These are phyloP conservation scores for Actinia equina DNA, from an alignment of 64 coral and sea anemone species.

Conservation along the genomic window DNA sequence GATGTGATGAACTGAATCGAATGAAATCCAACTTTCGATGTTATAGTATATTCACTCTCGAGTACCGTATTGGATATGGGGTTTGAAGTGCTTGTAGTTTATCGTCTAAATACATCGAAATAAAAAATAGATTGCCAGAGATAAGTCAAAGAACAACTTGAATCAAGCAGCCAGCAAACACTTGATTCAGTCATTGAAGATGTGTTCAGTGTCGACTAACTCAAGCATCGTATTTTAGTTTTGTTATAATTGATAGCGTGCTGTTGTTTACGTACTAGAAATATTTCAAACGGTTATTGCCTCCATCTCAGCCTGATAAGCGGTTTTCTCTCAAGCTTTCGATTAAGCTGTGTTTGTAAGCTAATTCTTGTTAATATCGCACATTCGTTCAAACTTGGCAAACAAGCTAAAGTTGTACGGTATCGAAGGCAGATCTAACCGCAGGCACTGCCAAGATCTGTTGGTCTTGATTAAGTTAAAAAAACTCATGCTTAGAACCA, in stretches of 20 bases:
- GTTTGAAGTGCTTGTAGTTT: background rate
- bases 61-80: background rate
- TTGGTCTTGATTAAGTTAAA: slow-evolving; percentile 7
- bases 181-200: background rate
- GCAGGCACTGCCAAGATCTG: slow-evolving; percentile 11
- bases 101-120: background rate
- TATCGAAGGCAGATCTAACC: slow-evolving; percentile 28
- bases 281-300: background rate
- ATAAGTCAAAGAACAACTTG: background rate
- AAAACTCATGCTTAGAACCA: slow-evolving; percentile 18
- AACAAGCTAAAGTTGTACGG: slow-evolving; percentile 31
- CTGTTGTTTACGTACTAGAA: slow-evolving; percentile 9
- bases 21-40: too few relatives aligned
- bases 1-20: too few relatives aligned
- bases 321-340: slow-evolving; percentile 12
- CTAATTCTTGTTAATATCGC: slow-evolving; percentile 20
- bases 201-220: background rate
- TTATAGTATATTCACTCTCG: background rate
- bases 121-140: background rate
- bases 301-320: background rate
- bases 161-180: background rate
- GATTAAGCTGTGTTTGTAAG: slow-evolving; percentile 21
- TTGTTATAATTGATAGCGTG: slow-evolving; percentile 6
- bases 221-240: background rate
- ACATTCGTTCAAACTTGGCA: slow-evolving; percentile 9